Conservation (phyloP, 2,113 vertebrate species). For the Malaclemys terrapin region DNA sequence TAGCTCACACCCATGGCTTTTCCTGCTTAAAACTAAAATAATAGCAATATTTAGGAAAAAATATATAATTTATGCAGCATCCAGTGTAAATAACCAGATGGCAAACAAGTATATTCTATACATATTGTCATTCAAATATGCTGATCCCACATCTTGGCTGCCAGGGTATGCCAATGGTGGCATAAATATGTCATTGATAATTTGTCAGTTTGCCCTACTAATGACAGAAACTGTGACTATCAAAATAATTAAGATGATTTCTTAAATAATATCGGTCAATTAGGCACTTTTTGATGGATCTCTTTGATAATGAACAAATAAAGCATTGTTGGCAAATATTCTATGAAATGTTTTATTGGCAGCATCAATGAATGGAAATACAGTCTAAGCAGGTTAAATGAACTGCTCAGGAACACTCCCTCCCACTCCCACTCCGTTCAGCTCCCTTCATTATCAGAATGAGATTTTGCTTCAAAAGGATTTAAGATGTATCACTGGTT, state of each 20-base stretch:
- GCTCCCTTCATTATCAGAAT: background rate
- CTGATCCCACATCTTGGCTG: conserved; percentile 43
- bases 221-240: conserved; percentile 79
- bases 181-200: conserved; percentile 76
- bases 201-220: conserved; percentile 81
- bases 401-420: background rate
- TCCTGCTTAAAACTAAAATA: conserved; percentile 35
- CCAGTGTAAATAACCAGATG: conserved; percentile 61
- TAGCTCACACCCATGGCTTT: background rate
- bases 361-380: background rate
- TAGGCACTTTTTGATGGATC: conserved; percentile 18
- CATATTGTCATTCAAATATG: conserved; percentile 48
- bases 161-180: conserved; percentile 49
- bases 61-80: conserved; percentile 23
- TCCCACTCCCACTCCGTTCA: background rate
- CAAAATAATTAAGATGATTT: conserved; percentile 65
- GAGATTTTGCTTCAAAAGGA: background rate
- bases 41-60: background rate
- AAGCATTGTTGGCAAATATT: background rate
- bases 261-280: conserved; percentile 68
- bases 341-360: background rate
- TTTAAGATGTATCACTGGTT: background rate
- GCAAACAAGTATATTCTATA: conserved; percentile 25
- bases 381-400: background rate
- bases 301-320: conserved; percentile 21